phyloP scores from a whole-genome alignment of 2,113 vertebrate genomes.

The Protobothrops flavoviridis region DNA sequence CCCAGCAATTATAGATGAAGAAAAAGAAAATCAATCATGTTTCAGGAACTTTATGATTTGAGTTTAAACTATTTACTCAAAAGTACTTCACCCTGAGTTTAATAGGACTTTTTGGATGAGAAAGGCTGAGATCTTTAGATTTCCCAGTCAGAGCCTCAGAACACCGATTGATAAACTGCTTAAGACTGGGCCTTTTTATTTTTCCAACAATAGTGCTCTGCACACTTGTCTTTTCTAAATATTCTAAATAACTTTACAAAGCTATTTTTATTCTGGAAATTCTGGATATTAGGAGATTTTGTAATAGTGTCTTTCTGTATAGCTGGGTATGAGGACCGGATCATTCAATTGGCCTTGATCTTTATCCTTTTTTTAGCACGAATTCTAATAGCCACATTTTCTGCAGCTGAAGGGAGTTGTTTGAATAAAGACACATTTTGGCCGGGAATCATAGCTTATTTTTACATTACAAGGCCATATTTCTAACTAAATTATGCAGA shows the following conservation, averaged over 20 bases:
- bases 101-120: neutral
- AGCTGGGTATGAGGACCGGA: neutral
- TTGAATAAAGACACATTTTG: constrained; percentile 1
- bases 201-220: neutral
- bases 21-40: neutral
- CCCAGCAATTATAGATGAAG: neutral
- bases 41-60: neutral
- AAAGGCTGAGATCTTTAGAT: neutral
- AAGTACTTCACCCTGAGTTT: neutral
- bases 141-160: neutral
- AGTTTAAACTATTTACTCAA: neutral
- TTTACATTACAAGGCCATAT: neutral
- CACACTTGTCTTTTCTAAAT: neutral
- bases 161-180: constrained; percentile 24
- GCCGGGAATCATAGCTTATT: neutral
- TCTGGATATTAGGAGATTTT: neutral
- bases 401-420: neutral
- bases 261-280: neutral
- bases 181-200: neutral
- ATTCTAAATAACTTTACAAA: neutral
- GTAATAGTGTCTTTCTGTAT: neutral
- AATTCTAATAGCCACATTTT: neutral
- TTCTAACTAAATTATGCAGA: neutral
- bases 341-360: neutral
- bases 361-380: neutral